Percentiles rank a stretch among this genome's conserved stretches.
Evolutionary conservation across 2,888 invertebrate species (phyloP).

Genomic region (Globia sparganii): DNA sequence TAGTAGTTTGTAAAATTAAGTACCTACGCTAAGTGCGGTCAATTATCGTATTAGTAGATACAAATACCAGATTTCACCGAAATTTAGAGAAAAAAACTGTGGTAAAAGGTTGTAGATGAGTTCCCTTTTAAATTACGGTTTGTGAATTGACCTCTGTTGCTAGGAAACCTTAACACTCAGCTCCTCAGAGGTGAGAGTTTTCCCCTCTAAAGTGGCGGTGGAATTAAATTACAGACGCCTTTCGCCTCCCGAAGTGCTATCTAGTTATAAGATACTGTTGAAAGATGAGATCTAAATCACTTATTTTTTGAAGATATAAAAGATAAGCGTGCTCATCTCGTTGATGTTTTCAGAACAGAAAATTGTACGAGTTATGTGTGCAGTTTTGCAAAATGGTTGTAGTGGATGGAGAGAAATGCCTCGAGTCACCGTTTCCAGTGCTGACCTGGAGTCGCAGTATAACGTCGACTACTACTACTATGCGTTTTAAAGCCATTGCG

Average conservation of each 20-base stretch:
- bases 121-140: not conserved
- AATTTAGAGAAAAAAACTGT: not conserved
- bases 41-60: not conserved
- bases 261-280: conserved; percentile 14
- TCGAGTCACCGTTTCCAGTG: not conserved
- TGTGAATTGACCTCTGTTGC: not conserved
- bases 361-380: not conserved
- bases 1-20: not conserved
- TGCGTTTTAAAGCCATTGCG: not conserved
- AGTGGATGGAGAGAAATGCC: not conserved
- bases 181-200: conserved; percentile 12
- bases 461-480: not conserved
- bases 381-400: not conserved
- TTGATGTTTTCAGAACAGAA: not conserved
- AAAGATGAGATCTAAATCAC: conserved; percentile 17
- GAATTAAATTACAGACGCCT: conserved; percentile 47
- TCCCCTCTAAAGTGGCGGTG: not conserved
- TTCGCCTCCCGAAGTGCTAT: conserved; percentile 38
- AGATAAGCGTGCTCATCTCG: not conserved
- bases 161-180: not conserved
- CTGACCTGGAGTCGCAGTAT: not conserved
- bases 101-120: not conserved
- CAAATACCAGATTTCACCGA: no score
- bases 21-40: not conserved
- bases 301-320: conserved; percentile 20